These are phyloP conservation scores for Actinostola sp. DNA, from an alignment of 92 coral and sea anemone species.

Conservation along the genomic window DNA sequence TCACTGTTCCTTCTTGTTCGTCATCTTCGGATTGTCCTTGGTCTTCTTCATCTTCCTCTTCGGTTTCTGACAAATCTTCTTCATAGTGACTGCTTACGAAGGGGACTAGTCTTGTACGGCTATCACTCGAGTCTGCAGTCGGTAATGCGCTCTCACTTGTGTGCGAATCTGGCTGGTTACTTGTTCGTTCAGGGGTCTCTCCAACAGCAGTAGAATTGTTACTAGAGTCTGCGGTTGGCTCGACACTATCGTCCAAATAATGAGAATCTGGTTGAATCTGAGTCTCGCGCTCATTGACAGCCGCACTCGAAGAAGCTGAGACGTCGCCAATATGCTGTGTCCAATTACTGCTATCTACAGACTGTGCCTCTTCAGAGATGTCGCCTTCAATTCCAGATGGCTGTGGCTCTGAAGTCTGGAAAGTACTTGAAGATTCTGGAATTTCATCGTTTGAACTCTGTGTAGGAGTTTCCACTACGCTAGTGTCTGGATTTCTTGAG, in stretches of 20 bases:
- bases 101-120: too few relatives aligned
- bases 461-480: slow-evolving; percentile 1
- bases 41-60: slow-evolving; percentile 9
- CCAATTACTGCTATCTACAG: slow-evolving; percentile 25
- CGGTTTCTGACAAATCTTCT: neutral
- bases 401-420: slow-evolving; percentile 2
- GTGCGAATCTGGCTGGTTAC: slow-evolving; percentile 12
- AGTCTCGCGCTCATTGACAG: neutral
- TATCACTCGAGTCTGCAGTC: slow-evolving; percentile 35
- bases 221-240: slow-evolving; percentile 32
- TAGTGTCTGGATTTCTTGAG: neutral
- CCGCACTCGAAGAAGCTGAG: slow-evolving; percentile 10
- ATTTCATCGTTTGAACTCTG: slow-evolving; percentile 16
- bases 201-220: neutral
- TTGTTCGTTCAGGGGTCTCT: neutral
- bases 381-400: neutral
- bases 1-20: slow-evolving; percentile 5
- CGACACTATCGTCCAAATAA: neutral
- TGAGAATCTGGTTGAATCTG: slow-evolving; percentile 21
- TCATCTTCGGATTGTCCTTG: slow-evolving; percentile 8
- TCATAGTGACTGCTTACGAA: too few relatives aligned
- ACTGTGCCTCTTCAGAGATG: slow-evolving; percentile 5
- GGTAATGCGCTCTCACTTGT: neutral
- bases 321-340: neutral
- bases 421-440: slow-evolving; percentile 15